phyloP scores from a whole-genome alignment of 2,113 vertebrate species.

The Tamias sibiricus region DNA sequence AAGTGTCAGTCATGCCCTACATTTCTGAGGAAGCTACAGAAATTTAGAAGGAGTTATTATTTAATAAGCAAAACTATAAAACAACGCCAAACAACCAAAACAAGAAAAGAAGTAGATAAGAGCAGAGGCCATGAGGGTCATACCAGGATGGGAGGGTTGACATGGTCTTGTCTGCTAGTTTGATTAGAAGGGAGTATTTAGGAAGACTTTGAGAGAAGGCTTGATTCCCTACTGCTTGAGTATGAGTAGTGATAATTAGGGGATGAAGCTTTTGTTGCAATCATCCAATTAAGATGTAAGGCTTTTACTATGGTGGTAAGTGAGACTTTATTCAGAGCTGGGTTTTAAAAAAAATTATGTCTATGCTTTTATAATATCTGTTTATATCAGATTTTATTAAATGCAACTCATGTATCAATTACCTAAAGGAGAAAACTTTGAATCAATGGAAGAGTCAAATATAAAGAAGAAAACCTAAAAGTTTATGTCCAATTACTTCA shows the following conservation, averaged over 20 bases:
- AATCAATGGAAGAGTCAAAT: neutral
- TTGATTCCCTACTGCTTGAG: neutral
- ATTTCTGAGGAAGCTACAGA: neutral
- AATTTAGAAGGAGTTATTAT: neutral
- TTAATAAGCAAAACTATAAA: neutral
- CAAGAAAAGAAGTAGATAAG: neutral
- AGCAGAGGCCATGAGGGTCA: neutral
- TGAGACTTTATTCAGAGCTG: neutral
- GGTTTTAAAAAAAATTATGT: neutral
- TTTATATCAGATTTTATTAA: neutral
- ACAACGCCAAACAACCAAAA: neutral
- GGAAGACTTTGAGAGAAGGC: neutral
- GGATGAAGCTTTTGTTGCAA: neutral
- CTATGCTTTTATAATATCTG: neutral
- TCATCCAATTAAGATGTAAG: neutral
- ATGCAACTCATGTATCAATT: neutral
- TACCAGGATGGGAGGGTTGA: accelerated
- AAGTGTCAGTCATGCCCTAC: neutral
- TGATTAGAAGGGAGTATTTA: neutral
- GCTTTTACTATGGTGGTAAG: neutral
- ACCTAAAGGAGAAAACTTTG: neutral
- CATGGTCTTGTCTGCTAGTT: neutral
- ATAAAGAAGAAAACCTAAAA: neutral
- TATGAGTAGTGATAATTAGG: neutral
- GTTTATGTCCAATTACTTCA: neutral